Evolutionary conservation across 1,140 invertebrate genomes (phyloP), one percentile per base, ranked within the genome.

Genomic region (Linepithema humile): DNA sequence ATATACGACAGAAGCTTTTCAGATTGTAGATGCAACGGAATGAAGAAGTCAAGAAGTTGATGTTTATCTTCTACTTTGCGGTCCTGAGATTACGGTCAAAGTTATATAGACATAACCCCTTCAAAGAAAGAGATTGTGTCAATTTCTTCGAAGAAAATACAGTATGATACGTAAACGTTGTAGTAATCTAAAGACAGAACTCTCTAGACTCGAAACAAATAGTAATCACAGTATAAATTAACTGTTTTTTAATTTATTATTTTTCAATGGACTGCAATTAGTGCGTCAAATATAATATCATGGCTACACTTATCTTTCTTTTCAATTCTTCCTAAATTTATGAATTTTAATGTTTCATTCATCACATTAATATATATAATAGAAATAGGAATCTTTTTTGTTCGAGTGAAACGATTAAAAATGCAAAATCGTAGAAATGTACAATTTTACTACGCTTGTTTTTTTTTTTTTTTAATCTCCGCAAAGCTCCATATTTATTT

Each of bases 101-200:
- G 75, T 80, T 80, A 80, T 80, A 80, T 80, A 80, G 75, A 80
- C 75, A 64, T 38, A 80, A 55, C 64, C 64, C 70, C 75, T 80
- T 80, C 64, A 80, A 80, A 70, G 75, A 80, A 80, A 80, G 75
- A 80, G 75, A 80, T 80, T 70, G 64, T 80, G 75, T 80, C 75
- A 80, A 80, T 80, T 69, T 80, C 65, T 55, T n/a, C 48, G 64
- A 57, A 70, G 75, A 43, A 70, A 70, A 55, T 32, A 57, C 75
- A 32, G 15, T 23, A 64, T 48, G 40, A 75, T 64, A 59, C 59
- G 59, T 80, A 80, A 80, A 70, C n/a, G 35, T 77, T 48, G 60
- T 40, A 69, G 20, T n/a, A 40, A 15, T 23, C 9, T 20, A 70
- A 17, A 80, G 48, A 43, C 4, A 38, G 17, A 35, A 12, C 23